Evolutionary conservation across 2,888 invertebrate species (phyloP), one percentile per base, ranked within the genome.

Genomic region (Vesta saturnalis): DNA sequence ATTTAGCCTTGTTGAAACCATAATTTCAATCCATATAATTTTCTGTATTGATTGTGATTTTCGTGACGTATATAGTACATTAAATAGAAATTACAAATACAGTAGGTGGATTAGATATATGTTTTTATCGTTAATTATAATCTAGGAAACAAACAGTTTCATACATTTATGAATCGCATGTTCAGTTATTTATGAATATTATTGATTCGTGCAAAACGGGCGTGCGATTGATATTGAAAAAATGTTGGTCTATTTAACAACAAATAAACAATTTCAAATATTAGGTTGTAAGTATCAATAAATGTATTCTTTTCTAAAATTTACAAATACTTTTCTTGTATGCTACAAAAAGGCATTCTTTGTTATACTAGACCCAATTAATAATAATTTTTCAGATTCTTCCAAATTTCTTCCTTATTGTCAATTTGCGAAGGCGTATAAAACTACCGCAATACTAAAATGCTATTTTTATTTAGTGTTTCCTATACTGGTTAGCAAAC

Each of bases 381-480:
- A 8, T 39, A 6, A 10, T 23, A 22, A 54, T 62, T 62, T 62
- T 56, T 56, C 10, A 55, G 35, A 62, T 62, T 62, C 54, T n/a
- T 35, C 21, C 35, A 54, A 21, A 30, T 39, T 62, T 55, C 15
- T 21, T 21, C 19, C 22, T 35, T 54, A n/a, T 8, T 61, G 8
- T n/a, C 52, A 16, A 56, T 63, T 68, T 68, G 68, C 68, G 64
- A 68, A 68, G 64, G 64, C 68, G 60, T 60, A 58, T 68, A 35
- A 47, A 30, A 55, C 68, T 68, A 68, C 60, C 64, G 68, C 63
- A 68, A 68, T 68, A 67, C 62, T 67, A 68, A 63, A 68, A 60
- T 68, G 68, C 49, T 22, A 35, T 39, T 60, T 23, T 30, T 14
- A 18, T 12, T 52, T 49, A 67, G 60, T 68, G 3, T 60, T 68